A percentile compares a stretch with the other conserved stretches of the same genome.
Conservation (phyloP, 2,888 invertebrate species). For the Pandemis heparana region DNA sequence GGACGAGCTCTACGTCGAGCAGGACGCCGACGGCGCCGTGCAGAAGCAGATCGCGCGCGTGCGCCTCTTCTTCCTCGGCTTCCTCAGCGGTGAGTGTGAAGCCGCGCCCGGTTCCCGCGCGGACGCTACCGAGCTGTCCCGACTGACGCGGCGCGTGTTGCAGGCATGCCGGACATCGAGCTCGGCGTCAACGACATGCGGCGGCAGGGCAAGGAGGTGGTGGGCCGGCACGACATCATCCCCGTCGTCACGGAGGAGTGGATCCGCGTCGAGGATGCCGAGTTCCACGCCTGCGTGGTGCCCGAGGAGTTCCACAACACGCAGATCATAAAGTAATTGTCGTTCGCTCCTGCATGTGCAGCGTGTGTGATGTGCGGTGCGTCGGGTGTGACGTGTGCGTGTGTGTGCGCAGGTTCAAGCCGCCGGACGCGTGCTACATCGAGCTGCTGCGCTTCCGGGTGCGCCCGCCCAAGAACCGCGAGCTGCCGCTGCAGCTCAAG, state of each 20-base stretch:
- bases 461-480: conserved; percentile 97
- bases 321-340: conserved; percentile 91
- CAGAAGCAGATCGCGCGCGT: conserved; percentile 97
- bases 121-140: background rate
- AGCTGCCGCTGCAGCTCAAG: conserved; percentile 97
- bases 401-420: conserved; percentile 90
- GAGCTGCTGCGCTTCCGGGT: conserved; percentile 98
- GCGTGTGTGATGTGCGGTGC: background rate
- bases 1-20: conserved; percentile 96
- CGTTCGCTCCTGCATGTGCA: background rate
- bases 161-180: conserved; percentile 98
- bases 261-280: conserved; percentile 97
- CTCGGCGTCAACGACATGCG: conserved; percentile 98
- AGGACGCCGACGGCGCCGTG: conserved; percentile 93
- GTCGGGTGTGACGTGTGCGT: background rate
- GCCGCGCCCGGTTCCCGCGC: background rate
- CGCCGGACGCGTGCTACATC: conserved; percentile 98
- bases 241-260: conserved; percentile 99
- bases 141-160: background rate
- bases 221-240: conserved; percentile 99
- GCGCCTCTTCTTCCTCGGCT: conserved; percentile 97
- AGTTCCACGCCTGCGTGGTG: conserved; percentile 97
- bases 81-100: conserved; percentile 90
- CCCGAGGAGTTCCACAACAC: conserved; percentile 95
- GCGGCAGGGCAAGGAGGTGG: conserved; percentile 99